Base-by-base conservation (phyloP, 92 coral and sea anemone species). In the Scolanthus callimorphus region DNA sequence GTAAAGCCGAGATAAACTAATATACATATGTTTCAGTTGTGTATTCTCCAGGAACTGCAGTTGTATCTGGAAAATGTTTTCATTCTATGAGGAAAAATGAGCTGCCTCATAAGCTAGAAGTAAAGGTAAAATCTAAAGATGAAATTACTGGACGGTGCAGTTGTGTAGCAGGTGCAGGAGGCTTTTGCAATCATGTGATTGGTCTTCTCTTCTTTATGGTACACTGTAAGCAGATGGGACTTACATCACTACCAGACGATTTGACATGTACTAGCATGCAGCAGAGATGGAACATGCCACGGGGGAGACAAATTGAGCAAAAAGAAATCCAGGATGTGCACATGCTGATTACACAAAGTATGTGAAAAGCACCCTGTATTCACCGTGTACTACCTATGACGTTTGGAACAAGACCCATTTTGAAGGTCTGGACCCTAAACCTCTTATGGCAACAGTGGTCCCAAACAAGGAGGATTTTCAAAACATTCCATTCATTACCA, bases 161-260 rank as follows among this genome's bases (percentile, higher is more conserved):
- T 20, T 77, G 90, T 71, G 90, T 83, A 25, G 85, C 85, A 20
- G 77, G 85, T 37, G 61, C 38, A 6, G 59, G 70, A 2, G 90
- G 85, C 13, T 71, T 43, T 55, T 72, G 86, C 31, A 82, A 67
- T 17, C 75, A 84, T 62, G 63, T 79, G 1, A 54, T 73, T 11
- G 82, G 82, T 11, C 51, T 84, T 4, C 56, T 84, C 0, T 78
- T 30, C 51, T 67, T 29, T 59, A 26, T 85, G 39, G 57, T 83
- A 17, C 87, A 63, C 26, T 75, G 56, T 23, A 80, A 70, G 55
- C 58, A 59, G 51, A 73, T 85, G 41, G 88, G 85, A 17, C 51
- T 68, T 3, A 22, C 43, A 17, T 25, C 82, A 0, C 43, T 85
- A 10, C 87, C 87, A 11, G 76, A 85, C 38, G 79, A 69, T 12